Evolutionary conservation across 2,888 invertebrate genomes (phyloP).

Genomic region (Magallana nippona): DNA sequence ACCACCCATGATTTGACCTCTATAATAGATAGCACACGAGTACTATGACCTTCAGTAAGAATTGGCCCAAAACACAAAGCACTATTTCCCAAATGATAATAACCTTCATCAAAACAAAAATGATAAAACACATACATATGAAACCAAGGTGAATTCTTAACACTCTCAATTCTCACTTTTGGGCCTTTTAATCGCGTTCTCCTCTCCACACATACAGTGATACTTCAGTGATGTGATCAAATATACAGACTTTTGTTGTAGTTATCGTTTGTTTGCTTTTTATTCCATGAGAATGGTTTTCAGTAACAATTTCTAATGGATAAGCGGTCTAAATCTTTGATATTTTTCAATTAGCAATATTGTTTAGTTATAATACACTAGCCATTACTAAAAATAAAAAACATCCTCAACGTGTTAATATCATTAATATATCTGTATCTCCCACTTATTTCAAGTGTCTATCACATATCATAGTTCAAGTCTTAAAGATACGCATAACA

Average conservation of each 20-base stretch:
- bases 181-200: background rate
- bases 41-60: background rate
- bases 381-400: background rate
- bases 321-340: background rate
- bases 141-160: background rate
- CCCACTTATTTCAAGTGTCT: too few relatives aligned
- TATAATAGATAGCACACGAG: background rate
- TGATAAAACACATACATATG: background rate
- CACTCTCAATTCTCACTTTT: background rate
- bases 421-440: too few relatives aligned
- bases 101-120: background rate
- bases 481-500: too few relatives aligned
- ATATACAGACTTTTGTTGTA: conserved; percentile 25
- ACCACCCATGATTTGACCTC: background rate
- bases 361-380: background rate
- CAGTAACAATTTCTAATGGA: background rate
- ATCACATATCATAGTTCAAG: too few relatives aligned
- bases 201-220: background rate
- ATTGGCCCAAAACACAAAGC: background rate
- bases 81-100: too few relatives aligned
- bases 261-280: background rate
- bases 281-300: conserved; percentile 3
- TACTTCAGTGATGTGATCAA: background rate
- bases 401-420: too few relatives aligned
- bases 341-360: background rate